Base-by-base conservation (phyloP, 2,888 invertebrate genomes). In the Cremastobaeus sp. region DNA sequence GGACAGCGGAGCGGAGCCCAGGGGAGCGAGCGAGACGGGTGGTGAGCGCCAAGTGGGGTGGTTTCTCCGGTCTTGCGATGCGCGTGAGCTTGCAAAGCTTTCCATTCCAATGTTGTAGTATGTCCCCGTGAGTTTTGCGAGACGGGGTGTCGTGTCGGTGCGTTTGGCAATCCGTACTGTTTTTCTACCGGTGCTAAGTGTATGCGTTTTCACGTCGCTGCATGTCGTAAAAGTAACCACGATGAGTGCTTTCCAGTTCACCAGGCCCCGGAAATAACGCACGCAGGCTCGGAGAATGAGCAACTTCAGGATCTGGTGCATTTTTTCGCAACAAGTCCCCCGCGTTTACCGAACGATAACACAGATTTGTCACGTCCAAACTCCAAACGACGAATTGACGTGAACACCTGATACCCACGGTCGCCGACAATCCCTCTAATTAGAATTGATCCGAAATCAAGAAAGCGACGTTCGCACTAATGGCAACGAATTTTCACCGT, bases 101-200 rank as follows among this genome's bases (percentile, higher is more conserved):
- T 82, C 79, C 83, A 84, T 85, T 85, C 82, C 82, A 76, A 81
- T 81, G 76, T 82, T 81, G 82, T 84, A 84, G 85, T 85, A 79
- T 81, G 84, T 83, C 82, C 82, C 84, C 60, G 84, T 78, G 84
- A 84, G 80, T 84, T 82, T 82, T 81, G 82, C 78, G 81, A 77
- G 78, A 82, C 80, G 78, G 79, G 71, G 54, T 73, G 77, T 74
- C 73, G 76, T 69, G 72, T 50, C 48, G 8, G 39, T 39, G 54
- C 35, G 25, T 35, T 43, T 30, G 28, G 14, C 69, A 68, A 47
- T 45, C 68, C 45, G 12, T 52, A 35, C 41, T 52, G 65, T 66
- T 75, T 76, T 64, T 73, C n/a, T 39, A 14, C 37, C 60, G 39
- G 30, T 35, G 21, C 15, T 32, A 14, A 8, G 12, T 1, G 3